These are phyloP conservation scores for Furcula furcula DNA, from an alignment of 2,888 invertebrate species.

Conservation along the genomic window DNA sequence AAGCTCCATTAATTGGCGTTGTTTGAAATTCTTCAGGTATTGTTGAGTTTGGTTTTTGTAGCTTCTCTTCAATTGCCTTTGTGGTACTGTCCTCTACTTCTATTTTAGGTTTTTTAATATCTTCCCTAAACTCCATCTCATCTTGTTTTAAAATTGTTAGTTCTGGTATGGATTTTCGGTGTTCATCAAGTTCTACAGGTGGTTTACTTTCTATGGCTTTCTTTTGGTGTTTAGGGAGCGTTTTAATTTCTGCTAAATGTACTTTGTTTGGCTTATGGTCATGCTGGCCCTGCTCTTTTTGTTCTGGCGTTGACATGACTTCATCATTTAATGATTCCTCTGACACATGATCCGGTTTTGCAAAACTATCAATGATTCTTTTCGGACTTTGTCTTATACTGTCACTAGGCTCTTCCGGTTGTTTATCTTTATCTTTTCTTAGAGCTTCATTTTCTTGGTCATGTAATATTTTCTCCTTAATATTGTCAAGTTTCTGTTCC, in stretches of 20 bases:
- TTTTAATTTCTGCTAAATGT: background rate
- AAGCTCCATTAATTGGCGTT: background rate
- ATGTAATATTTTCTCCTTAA: background rate
- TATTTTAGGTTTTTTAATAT: constrained; percentile 6
- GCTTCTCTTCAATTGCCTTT: background rate
- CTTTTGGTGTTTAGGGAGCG: background rate
- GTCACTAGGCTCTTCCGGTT: background rate
- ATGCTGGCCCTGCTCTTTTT: background rate
- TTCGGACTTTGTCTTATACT: background rate
- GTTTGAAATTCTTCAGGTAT: background rate
- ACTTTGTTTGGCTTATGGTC: background rate
- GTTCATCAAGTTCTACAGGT: constrained; percentile 33
- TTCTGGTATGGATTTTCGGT: no score
- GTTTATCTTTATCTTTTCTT: background rate
- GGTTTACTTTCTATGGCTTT: background rate
- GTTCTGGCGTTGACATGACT: background rate
- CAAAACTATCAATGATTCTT: background rate
- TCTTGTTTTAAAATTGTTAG: background rate
- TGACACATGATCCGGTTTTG: background rate
- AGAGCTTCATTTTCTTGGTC: background rate
- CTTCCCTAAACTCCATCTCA: background rate
- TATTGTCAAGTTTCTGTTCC: background rate
- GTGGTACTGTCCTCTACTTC: constrained; percentile 5
- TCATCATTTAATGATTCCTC: background rate
- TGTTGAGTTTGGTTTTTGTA: background rate